Base-by-base conservation (phyloP, 2,888 invertebrate genomes). In the Podabrus alpinus region DNA sequence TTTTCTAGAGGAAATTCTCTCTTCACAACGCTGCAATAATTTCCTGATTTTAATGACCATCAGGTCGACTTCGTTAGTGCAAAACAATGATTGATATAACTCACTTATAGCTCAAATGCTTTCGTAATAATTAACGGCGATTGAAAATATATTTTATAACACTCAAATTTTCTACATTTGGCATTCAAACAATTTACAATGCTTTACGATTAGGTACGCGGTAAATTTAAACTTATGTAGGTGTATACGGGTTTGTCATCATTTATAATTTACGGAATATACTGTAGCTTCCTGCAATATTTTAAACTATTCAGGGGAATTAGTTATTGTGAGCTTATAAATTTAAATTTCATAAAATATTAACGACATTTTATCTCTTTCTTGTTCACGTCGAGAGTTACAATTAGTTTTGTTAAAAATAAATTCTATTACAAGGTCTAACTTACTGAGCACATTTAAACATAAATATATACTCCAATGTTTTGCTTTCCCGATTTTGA, bases 11-110 rank as follows among this genome's bases (percentile, higher is more conserved):
- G 62, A 74, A 74, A 60, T 74, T 70, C 69, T 68, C 69, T 75
- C 66, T 77, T 74, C 66, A 70, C 72, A 67, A 70, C 71, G 71
- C 77, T 77, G 81, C 80, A 78, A 81, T 83, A 82, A 83, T 83
- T 83, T 83, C 82, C 83, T 80, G 80, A 80, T 82, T 82, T 81
- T 83, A 83, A 82, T 81, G 82, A 82, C 78, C 77, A 82, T 78
- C 77, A 78, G 77, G 78, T 80, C 82, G 81, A 83, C 79, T 81
- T 81, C 79, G 81, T 83, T 82, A 81, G 81, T 78, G 74, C 79
- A 80, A 81, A 82, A 83, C 83, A 83, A 82, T 81, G 81, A 83
- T 82, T 81, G 79, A 77, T 79, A 78, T 77, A 81, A 82, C 79
- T 81, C 74, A 79, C 81, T 82, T 81, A 82, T 80, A 70, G 73